phyloP scores from a whole-genome alignment of 2,113 vertebrate genomes.

The Setophaga kirtlandii region DNA sequence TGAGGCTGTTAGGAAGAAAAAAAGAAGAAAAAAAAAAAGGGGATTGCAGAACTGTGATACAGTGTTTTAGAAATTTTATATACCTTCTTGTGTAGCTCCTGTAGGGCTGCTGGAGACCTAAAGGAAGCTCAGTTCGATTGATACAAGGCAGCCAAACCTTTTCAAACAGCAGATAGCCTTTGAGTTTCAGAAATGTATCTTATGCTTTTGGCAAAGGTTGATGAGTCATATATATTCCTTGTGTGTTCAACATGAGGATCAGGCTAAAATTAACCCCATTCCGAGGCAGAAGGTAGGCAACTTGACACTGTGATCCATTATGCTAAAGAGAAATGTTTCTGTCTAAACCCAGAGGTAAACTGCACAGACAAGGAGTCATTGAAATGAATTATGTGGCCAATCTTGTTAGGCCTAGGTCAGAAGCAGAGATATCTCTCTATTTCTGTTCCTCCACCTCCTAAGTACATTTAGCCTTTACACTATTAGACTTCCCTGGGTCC shows the following conservation, averaged over 20 bases:
- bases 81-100: not conserved
- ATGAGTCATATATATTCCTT: conserved; percentile 65
- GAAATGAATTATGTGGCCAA: conserved; percentile 66
- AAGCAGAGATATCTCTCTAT: conserved; percentile 66
- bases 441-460: conserved; percentile 57
- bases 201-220: conserved; percentile 60
- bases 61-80: not conserved
- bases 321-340: conserved; percentile 68
- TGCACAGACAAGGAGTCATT: conserved; percentile 69
- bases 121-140: not conserved
- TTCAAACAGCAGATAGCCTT: conserved; percentile 31
- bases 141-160: not conserved
- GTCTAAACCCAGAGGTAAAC: conserved; percentile 72
- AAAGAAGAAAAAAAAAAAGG: not conserved
- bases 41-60: not conserved
- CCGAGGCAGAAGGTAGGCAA: conserved; percentile 56
- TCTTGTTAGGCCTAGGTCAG: conserved; percentile 68
- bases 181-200: conserved; percentile 27
- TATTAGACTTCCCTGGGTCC: conserved; percentile 66
- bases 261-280: conserved; percentile 70
- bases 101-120: not conserved
- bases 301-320: conserved; percentile 68
- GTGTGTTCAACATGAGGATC: conserved; percentile 56
- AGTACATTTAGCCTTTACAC: conserved; percentile 69
- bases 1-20: not conserved